These are phyloP conservation scores for Hestina assimilis DNA, from an alignment of 1,140 invertebrate genomes.

Conservation along the genomic window DNA sequence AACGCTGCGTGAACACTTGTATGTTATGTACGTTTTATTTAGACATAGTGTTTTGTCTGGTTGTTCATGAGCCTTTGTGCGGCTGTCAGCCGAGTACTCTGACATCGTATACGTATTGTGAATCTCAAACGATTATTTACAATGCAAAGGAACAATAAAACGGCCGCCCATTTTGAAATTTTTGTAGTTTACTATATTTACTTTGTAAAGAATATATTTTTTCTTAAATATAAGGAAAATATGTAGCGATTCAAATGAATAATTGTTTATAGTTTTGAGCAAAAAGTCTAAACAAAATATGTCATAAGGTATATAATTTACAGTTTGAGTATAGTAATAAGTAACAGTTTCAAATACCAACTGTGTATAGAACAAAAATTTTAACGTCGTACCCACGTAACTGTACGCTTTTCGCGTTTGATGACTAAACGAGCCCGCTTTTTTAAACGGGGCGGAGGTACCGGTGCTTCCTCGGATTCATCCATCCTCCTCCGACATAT, in stretches of 20 bases:
- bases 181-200: no score
- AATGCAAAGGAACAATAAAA: conserved; percentile 25
- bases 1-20: conserved; percentile 22
- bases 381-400: conserved; percentile 57
- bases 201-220: no score
- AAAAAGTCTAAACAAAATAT: no score
- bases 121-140: conserved; percentile 29
- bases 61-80: conserved; percentile 43
- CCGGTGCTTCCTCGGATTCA: conserved; percentile 38
- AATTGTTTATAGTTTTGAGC: no score
- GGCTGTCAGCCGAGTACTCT: conserved; percentile 36
- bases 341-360: neutral
- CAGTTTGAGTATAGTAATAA: neutral
- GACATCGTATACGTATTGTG: conserved; percentile 14
- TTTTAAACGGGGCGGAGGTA: conserved; percentile 71
- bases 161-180: no score
- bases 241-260: no score
- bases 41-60: conserved; percentile 30
- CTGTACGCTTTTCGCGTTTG: conserved; percentile 53
- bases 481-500: conserved; percentile 34
- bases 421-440: conserved; percentile 60
- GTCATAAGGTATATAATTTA: neutral
- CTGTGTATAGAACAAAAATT: neutral
- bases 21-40: conserved; percentile 27
- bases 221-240: no score